Conservation (phyloP, 2,113 vertebrate species). For the Rhinolophus sinicus region DNA sequence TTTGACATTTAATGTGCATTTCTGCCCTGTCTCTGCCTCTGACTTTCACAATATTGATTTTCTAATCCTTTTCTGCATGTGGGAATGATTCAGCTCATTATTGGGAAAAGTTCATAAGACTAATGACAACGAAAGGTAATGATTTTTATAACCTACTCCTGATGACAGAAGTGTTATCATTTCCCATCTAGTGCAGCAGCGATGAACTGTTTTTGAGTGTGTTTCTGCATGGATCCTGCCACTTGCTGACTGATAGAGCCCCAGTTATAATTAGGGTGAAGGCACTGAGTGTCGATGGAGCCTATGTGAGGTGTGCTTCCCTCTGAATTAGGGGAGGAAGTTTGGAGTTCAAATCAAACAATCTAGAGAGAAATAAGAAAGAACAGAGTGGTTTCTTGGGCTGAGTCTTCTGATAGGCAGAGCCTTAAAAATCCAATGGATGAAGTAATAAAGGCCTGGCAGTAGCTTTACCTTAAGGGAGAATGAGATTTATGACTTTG, state of each 20-base stretch:
- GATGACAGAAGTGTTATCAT: conserved; percentile 10
- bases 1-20: conserved; percentile 65
- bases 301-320: background rate
- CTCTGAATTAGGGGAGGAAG: background rate
- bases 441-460: background rate
- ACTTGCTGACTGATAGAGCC: background rate
- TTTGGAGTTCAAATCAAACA: background rate
- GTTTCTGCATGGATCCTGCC: background rate
- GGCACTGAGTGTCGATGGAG: background rate
- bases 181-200: background rate
- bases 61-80: conserved; percentile 44
- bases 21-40: conserved; percentile 65
- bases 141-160: conserved; percentile 54
- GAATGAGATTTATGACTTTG: background rate
- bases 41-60: conserved; percentile 66
- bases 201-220: background rate
- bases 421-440: background rate
- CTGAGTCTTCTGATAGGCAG: background rate
- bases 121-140: conserved; percentile 46
- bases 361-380: background rate
- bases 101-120: conserved; percentile 71
- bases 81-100: conserved; percentile 38
- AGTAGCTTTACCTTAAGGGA: background rate
- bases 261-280: background rate
- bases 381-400: background rate